Percentiles rank a stretch among this genome's conserved stretches.
These are phyloP conservation scores for Parazoanthus swiftii DNA, from an alignment of 92 coral and sea anemone species.

Conservation along the genomic window DNA sequence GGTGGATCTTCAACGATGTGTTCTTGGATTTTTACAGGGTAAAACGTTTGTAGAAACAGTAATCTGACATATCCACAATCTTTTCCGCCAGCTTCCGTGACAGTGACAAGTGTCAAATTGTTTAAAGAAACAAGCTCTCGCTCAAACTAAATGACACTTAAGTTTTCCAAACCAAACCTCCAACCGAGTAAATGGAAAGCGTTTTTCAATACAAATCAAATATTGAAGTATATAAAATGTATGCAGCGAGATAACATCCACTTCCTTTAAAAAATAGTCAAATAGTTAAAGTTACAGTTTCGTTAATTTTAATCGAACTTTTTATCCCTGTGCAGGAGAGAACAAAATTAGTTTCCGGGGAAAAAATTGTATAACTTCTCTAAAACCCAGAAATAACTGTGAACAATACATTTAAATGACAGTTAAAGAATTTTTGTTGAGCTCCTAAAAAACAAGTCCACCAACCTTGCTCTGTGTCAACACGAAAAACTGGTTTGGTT, in stretches of 20 bases:
- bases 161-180: not conserved
- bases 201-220: not conserved
- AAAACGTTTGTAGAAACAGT: not conserved
- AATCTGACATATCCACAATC: not conserved
- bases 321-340: not conserved
- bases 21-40: not conserved
- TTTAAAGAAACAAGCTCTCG: not conserved
- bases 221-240: not conserved
- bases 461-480: slow-evolving; percentile 4
- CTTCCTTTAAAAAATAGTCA: not conserved
- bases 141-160: not conserved
- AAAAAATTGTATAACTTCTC: not conserved
- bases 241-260: not conserved
- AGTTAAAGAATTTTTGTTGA: not conserved
- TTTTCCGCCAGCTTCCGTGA: slow-evolving; percentile 18
- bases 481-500: not conserved
- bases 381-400: not conserved
- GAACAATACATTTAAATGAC: not conserved
- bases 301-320: not conserved
- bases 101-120: slow-evolving; percentile 19
- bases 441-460: not conserved
- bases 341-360: not conserved
- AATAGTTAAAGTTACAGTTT: not conserved
- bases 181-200: not conserved
- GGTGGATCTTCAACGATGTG: not conserved